phyloP scores from a whole-genome alignment of 2,888 invertebrate genomes.

The Drosophila subsilvestris region DNA sequence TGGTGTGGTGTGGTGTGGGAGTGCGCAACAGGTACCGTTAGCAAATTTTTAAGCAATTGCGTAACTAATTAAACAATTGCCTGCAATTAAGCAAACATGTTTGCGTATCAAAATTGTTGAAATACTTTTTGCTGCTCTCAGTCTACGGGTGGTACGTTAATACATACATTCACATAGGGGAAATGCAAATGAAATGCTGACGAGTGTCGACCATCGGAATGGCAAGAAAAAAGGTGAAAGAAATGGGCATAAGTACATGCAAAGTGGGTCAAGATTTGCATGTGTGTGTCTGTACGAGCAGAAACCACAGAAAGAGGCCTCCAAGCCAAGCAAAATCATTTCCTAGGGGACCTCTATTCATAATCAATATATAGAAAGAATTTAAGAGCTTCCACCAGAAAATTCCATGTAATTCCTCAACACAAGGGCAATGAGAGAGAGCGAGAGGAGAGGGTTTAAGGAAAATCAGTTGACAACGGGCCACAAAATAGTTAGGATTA shows the following conservation, averaged over 20 bases:
- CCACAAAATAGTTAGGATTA: too few species aligned
- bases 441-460: constrained; percentile 64
- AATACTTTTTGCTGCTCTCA: constrained; percentile 47
- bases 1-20: constrained; percentile 7
- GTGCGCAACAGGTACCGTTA: constrained; percentile 72
- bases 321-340: constrained; percentile 13
- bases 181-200: constrained; percentile 4
- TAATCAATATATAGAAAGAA: not conserved
- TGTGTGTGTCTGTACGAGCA: constrained; percentile 15
- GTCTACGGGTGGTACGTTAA: not conserved
- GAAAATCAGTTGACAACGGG: not conserved
- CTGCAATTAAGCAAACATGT: constrained; percentile 64
- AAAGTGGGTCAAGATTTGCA: constrained; percentile 72
- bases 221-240: constrained; percentile 24
- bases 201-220: not conserved
- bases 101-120: constrained; percentile 48
- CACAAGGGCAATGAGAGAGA: constrained; percentile 16
- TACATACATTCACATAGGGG: not conserved
- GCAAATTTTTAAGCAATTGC: constrained; percentile 57
- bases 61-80: constrained; percentile 78
- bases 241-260: constrained; percentile 18
- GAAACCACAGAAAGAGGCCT: constrained; percentile 9
- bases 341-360: not conserved
- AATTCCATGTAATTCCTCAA: not conserved
- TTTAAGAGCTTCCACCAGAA: not conserved